Evolutionary conservation across 2,113 vertebrate genomes (phyloP).

Genomic region (Ammodytes dubius): DNA sequence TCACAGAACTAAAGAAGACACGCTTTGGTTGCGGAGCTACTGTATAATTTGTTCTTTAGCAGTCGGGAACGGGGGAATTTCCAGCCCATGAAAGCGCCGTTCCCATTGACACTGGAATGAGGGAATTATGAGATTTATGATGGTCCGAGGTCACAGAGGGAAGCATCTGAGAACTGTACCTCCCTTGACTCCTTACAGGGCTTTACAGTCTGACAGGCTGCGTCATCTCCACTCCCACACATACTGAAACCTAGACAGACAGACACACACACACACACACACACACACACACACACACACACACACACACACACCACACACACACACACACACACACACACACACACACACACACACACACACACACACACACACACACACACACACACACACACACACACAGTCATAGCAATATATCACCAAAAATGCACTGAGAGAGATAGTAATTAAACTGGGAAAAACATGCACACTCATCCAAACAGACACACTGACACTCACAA

Average conservation of each 20-base stretch:
- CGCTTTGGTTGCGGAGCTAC: slow-evolving; percentile 36
- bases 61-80: slow-evolving; percentile 60
- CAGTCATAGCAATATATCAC: slow-evolving; percentile 3
- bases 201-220: slow-evolving; percentile 75
- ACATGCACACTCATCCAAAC: background rate
- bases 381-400: slow-evolving; percentile 13
- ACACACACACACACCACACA: background rate
- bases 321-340: slow-evolving; percentile 6
- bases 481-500: background rate
- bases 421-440: slow-evolving; percentile 10
- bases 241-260: slow-evolving; percentile 18
- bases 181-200: slow-evolving; percentile 66
- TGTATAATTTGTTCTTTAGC: slow-evolving; percentile 53
- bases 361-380: slow-evolving; percentile 18
- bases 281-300: slow-evolving; percentile 6
- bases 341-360: slow-evolving; percentile 14
- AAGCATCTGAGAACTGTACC: slow-evolving; percentile 67
- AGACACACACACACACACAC: slow-evolving; percentile 19
- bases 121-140: slow-evolving; percentile 81
- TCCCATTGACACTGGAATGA: slow-evolving; percentile 78
- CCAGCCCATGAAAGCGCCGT: slow-evolving; percentile 66
- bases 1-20: slow-evolving; percentile 11
- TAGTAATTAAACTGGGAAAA: slow-evolving; percentile 17
- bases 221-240: slow-evolving; percentile 70
- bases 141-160: slow-evolving; percentile 71